Conservation (phyloP, 2,888 invertebrate genomes). For the Pseudeuparius sepicola region DNA sequence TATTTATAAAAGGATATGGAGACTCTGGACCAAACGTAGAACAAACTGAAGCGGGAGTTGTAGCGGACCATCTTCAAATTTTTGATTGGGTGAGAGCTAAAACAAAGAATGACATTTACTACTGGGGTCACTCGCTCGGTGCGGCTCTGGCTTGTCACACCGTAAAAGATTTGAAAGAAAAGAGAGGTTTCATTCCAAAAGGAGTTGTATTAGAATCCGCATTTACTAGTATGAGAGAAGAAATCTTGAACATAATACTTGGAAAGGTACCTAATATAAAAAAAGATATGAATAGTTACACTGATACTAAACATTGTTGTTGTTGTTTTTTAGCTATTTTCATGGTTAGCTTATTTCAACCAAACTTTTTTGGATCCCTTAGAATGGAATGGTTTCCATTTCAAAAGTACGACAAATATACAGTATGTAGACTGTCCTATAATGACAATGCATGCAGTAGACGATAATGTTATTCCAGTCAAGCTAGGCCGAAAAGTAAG, state of each 20-base stretch:
- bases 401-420: conserved; percentile 29
- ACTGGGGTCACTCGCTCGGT: conserved; percentile 37
- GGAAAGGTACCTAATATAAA: conserved; percentile 25
- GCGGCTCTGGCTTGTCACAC: conserved; percentile 31
- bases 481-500: conserved; percentile 30
- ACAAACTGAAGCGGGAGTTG: conserved; percentile 31
- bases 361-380: conserved; percentile 30
- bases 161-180: conserved; percentile 23
- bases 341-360: conserved; percentile 34
- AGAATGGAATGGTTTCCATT: conserved; percentile 32
- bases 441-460: conserved; percentile 34
- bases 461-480: conserved; percentile 32
- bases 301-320: neutral
- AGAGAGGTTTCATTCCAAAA: conserved; percentile 23
- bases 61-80: conserved; percentile 32
- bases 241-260: conserved; percentile 25
- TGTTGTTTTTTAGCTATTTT: conserved; percentile 29
- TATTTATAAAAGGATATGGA: conserved; percentile 35
- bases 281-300: too few relatives aligned
- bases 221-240: conserved; percentile 32
- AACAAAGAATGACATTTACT: conserved; percentile 29
- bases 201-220: conserved; percentile 33
- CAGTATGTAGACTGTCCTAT: conserved; percentile 32
- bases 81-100: conserved; percentile 30
- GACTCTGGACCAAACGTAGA: conserved; percentile 30